Conservation (phyloP, 1,140 invertebrate genomes). For the Drosophila pseudoananassae region DNA sequence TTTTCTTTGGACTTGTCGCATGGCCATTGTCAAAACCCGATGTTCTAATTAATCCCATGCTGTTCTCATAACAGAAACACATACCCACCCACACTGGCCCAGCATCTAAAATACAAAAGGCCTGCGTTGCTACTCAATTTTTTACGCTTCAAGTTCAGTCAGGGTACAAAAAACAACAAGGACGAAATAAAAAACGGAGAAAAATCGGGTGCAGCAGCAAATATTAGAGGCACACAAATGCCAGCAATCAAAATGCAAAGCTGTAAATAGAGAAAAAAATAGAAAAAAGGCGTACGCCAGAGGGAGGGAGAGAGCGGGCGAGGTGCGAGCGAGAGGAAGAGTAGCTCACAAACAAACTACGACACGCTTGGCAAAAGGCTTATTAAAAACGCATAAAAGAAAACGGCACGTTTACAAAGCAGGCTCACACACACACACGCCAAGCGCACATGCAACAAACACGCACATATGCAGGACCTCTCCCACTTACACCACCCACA, state of each 20-base stretch:
- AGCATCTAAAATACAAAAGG: slow-evolving; percentile 26
- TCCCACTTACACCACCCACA: background rate
- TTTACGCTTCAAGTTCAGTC: slow-evolving; percentile 67
- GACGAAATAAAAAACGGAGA: slow-evolving; percentile 17
- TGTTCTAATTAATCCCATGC: slow-evolving; percentile 38
- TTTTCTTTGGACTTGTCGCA: background rate
- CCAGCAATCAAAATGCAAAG: slow-evolving; percentile 72
- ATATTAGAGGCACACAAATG: slow-evolving; percentile 57
- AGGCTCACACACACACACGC: slow-evolving; percentile 44
- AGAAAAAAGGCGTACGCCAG: background rate
- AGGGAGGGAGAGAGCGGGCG: background rate
- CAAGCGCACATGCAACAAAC: slow-evolving; percentile 12
- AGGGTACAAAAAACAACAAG: slow-evolving; percentile 9
- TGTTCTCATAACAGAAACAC: slow-evolving; percentile 20
- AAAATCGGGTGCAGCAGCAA: slow-evolving; percentile 39
- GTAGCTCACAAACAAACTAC: slow-evolving; percentile 62
- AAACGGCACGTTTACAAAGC: slow-evolving; percentile 79
- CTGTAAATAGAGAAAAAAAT: slow-evolving; percentile 61
- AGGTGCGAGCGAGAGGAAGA: slow-evolving; percentile 7
- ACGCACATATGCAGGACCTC: slow-evolving; percentile 8
- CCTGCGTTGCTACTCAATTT: slow-evolving; percentile 45
- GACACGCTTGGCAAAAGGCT: slow-evolving; percentile 75
- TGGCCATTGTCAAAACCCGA: slow-evolving; percentile 10
- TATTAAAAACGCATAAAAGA: slow-evolving; percentile 82
- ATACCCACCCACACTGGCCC: slow-evolving; percentile 9